These are phyloP conservation scores for Crossocerus cetratus DNA, from an alignment of 2,888 invertebrate species.

Conservation along the genomic window DNA sequence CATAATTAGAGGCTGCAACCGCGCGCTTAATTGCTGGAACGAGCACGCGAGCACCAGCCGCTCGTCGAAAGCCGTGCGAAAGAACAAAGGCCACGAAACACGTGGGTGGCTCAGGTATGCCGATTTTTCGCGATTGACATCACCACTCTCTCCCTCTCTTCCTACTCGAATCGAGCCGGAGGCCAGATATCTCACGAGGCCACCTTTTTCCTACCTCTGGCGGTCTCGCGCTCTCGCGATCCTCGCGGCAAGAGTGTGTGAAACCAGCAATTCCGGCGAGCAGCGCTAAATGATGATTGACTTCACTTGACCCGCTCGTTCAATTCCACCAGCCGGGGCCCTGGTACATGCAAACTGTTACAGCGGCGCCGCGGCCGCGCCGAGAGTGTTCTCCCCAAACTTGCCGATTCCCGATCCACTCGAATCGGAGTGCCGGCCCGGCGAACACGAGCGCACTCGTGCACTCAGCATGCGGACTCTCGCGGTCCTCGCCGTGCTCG, in stretches of 20 bases:
- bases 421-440: too few relatives aligned
- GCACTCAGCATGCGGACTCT: neutral
- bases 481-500: too few relatives aligned
- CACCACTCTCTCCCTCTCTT: neutral
- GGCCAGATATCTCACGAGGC: neutral
- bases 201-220: neutral
- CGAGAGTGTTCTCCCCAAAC: neutral
- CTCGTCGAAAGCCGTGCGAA: constrained; percentile 1
- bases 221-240: neutral
- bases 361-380: neutral
- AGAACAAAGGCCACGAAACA: constrained; percentile 21
- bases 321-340: neutral
- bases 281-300: constrained; percentile 2
- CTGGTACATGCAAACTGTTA: too few relatives aligned
- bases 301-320: constrained; percentile 2
- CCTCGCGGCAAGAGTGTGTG: neutral
- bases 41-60: neutral
- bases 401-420: neutral
- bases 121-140: constrained; percentile 1
- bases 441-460: too few relatives aligned
- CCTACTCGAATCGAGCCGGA: neutral
- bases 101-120: neutral
- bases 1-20: constrained; percentile 33
- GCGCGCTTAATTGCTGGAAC: constrained; percentile 27
- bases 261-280: neutral